Base-by-base conservation (phyloP, 2,113 vertebrate species). In the Ctenomys sociabilis region DNA sequence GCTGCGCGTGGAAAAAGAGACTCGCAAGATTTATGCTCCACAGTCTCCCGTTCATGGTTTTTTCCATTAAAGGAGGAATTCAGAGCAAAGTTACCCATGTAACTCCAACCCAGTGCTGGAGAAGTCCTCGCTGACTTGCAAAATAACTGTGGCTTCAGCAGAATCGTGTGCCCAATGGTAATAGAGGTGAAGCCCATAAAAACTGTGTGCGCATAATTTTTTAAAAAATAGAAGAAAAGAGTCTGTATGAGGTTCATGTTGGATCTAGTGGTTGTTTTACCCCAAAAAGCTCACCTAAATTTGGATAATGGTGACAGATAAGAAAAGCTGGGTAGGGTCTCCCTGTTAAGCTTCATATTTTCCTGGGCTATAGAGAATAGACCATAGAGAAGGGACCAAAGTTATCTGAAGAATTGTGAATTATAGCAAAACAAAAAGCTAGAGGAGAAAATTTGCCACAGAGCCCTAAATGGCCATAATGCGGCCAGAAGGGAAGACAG, bases 81-180 rank as follows among this genome's bases (percentile, higher is more conserved):
- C 97, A 97, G 97, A 97, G 95, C 96, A 97, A 98, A 97, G 97
- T 97, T 98, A 96, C 92, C 94, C 90, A 57, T n/a, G 63, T 77
- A 95, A 93, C 94, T 96, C 82, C 95, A 97, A 94, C 88, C 92
- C 95, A 82, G 70, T 61, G 85, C 94, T 95, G 94, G 95, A 97
- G 97, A 97, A 91, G 63, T 88, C 95, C 94, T 96, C 30, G 90
- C 96, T 97, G 97, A 97, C 97, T 98, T 98, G 97, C 97, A 97
- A 97, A 97, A 97, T 97, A 96, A 85, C 94, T 95, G 95, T 96
- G 96, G 97, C 94, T 97, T 92, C 96, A 96, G 88, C 92, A 97
- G 93, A 94, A 92, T 70, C 5, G 0, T 26, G 21, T 93, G 97
- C 97, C 97, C 94, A 97, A 28, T 92, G 81, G 95, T 85, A 91